These are phyloP conservation scores for Enteromius treurensis DNA, from an alignment of 2,797 vertebrate species.

Conservation along the genomic window DNA sequence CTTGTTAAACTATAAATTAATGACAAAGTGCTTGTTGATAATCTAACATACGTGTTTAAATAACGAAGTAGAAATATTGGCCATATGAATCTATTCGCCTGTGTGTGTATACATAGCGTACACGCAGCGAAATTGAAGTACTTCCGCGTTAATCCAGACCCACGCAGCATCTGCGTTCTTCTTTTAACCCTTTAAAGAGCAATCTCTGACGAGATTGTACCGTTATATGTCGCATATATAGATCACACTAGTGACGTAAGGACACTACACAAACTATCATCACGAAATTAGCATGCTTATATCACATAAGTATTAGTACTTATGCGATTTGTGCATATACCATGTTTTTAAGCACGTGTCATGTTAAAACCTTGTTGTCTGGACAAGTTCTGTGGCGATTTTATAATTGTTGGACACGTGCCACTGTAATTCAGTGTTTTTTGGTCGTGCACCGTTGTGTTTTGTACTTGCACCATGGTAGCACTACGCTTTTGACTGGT, in stretches of 20 bases:
- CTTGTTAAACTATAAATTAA: neutral
- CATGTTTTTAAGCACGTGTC: neutral
- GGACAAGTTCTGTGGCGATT: neutral
- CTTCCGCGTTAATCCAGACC: slow-evolving; percentile 32
- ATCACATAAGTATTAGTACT: neutral
- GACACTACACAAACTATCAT: neutral
- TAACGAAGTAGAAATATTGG: neutral
- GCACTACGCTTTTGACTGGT: neutral
- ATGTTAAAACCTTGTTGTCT: neutral
- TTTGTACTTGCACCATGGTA: neutral
- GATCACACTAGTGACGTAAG: too few species aligned
- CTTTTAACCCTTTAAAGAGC: neutral
- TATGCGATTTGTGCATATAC: neutral
- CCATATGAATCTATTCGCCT: neutral
- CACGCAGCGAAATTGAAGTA: neutral
- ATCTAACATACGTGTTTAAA: neutral
- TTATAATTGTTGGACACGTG: neutral
- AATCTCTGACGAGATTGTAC: neutral
- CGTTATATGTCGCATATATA: neutral
- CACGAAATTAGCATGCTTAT: neutral
- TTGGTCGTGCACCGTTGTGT: neutral
- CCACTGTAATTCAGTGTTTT: neutral
- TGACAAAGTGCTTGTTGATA: neutral
- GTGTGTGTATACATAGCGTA: neutral
- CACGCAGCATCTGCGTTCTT: slow-evolving; percentile 32